These are phyloP conservation scores for Calephelis nemesis DNA, from an alignment of 1,140 invertebrate genomes.

Conservation along the genomic window DNA sequence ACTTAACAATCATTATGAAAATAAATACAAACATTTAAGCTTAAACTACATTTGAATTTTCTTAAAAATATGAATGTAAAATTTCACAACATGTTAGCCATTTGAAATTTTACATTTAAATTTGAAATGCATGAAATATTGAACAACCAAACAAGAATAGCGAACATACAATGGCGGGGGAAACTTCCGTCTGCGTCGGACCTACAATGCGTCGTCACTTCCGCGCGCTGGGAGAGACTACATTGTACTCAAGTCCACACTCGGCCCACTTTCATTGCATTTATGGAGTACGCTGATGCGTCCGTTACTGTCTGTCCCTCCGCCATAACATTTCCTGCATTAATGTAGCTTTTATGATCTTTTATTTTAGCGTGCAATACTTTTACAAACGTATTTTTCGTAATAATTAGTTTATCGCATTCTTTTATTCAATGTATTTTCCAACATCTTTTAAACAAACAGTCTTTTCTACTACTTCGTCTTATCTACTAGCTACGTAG, in stretches of 20 bases:
- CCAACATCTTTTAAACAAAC: too few relatives aligned
- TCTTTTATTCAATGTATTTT: too few relatives aligned
- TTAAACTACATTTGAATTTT: too few relatives aligned
- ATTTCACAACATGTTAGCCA: neutral
- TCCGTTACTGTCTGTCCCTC: slow-evolving; percentile 40
- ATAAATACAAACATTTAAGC: too few relatives aligned
- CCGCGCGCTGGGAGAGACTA: slow-evolving; percentile 40
- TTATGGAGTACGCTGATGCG: slow-evolving; percentile 47
- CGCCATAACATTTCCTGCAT: slow-evolving; percentile 52
- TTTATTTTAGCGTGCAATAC: neutral
- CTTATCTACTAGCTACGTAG: too few relatives aligned
- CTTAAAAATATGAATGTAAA: too few relatives aligned
- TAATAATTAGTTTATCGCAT: too few relatives aligned
- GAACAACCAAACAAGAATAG: slow-evolving; percentile 21
- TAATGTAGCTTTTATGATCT: slow-evolving; percentile 28
- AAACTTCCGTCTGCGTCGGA: slow-evolving; percentile 43
- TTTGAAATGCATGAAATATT: slow-evolving; percentile 24
- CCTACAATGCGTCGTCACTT: slow-evolving; percentile 51
- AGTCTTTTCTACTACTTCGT: too few relatives aligned
- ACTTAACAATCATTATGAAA: too few relatives aligned
- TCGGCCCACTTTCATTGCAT: slow-evolving; percentile 53
- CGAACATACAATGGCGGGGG: slow-evolving; percentile 25
- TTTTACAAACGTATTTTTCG: neutral
- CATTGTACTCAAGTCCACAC: slow-evolving; percentile 47
- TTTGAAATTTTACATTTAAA: slow-evolving; percentile 18